Conservation (phyloP, 2,888 invertebrate species). For the Acanthosepion pharaonis region DNA sequence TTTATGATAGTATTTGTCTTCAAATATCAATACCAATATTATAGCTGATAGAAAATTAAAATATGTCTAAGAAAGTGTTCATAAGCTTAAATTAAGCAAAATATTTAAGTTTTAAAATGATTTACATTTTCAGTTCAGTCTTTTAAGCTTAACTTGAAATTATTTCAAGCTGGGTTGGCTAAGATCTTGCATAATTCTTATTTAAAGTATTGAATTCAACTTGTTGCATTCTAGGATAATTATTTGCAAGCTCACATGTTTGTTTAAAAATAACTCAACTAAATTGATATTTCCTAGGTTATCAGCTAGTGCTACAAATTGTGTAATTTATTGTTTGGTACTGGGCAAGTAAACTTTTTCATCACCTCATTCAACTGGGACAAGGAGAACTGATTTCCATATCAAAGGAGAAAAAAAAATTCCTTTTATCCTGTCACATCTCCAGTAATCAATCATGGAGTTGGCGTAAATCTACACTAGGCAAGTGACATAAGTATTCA, state of each 20-base stretch:
- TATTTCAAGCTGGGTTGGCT: background rate
- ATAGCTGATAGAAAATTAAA: background rate
- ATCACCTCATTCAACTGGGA: too few species aligned
- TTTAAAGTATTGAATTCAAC: background rate
- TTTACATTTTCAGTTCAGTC: background rate
- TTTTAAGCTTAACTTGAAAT: background rate
- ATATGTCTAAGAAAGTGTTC: background rate
- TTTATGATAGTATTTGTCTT: background rate
- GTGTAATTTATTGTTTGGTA: too few species aligned
- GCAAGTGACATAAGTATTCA: background rate
- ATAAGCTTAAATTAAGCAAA: background rate
- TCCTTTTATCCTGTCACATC: too few species aligned
- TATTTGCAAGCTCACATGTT: background rate
- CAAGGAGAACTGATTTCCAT: too few species aligned
- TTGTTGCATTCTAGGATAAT: background rate
- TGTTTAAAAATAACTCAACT: background rate
- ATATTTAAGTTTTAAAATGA: too few species aligned
- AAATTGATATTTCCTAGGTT: background rate
- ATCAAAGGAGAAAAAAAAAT: too few species aligned
- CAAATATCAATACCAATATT: background rate
- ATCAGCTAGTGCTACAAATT: background rate
- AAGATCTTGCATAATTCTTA: background rate
- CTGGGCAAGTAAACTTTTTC: too few species aligned
- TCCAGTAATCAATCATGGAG: background rate
- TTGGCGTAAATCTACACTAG: background rate